A percentile compares a stretch with the other conserved stretches of the same genome.
phyloP scores from a whole-genome alignment of 2,888 invertebrate species.

The Galerucella calmariensis region DNA sequence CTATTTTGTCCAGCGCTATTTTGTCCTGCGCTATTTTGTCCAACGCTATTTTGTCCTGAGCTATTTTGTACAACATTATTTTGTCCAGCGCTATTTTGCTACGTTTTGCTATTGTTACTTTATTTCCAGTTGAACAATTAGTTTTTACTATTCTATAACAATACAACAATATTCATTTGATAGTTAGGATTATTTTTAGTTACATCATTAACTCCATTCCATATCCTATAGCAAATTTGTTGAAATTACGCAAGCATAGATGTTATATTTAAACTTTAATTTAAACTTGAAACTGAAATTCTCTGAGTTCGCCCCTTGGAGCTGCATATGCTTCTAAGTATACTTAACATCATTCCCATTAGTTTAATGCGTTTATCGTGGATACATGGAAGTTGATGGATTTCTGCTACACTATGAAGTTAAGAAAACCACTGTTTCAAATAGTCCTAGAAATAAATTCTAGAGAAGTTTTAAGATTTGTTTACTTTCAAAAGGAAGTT shows the following conservation, averaged over 20 bases:
- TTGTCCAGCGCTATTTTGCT: no score
- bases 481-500: conserved; percentile 3
- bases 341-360: conserved; percentile 19
- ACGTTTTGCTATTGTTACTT: no score
- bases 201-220: not conserved
- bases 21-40: no score
- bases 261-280: conserved; percentile 20
- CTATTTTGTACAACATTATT: no score
- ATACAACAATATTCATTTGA: not conserved
- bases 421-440: not conserved
- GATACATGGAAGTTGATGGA: conserved; percentile 17
- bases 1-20: no score
- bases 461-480: not conserved
- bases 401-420: conserved; percentile 10
- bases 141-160: not conserved
- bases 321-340: conserved; percentile 19
- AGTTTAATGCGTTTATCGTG: conserved; percentile 20
- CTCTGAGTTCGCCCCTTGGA: conserved; percentile 12
- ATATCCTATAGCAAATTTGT: not conserved
- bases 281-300: not conserved
- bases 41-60: no score
- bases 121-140: no score
- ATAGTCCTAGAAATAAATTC: conserved; percentile 8
- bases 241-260: conserved; percentile 18
- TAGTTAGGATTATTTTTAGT: not conserved